phyloP scores from a whole-genome alignment of 92 coral and sea anemone genomes.

The Epizoanthus scotinus region DNA sequence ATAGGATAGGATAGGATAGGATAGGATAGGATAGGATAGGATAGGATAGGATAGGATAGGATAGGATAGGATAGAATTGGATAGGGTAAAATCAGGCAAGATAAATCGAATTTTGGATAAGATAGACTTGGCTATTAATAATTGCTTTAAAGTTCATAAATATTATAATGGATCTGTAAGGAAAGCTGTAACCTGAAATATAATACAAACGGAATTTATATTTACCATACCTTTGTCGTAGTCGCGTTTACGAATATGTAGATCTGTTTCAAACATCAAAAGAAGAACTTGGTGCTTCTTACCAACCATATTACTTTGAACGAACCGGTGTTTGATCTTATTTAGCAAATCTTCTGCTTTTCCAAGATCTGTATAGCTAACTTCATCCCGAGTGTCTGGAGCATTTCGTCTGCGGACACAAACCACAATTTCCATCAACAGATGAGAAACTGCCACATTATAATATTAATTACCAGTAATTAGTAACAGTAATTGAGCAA shows the following conservation, averaged over 20 bases:
- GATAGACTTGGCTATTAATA: too few relatives aligned
- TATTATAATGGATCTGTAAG: too few relatives aligned
- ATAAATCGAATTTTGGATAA: too few relatives aligned
- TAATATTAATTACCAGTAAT: too few relatives aligned
- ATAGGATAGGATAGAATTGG: neutral
- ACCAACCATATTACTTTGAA: neutral
- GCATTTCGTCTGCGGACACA: constrained; percentile 19
- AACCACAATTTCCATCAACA: neutral
- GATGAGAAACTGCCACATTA: too few relatives aligned
- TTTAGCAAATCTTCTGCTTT: constrained; percentile 26
- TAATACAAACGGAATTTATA: too few relatives aligned
- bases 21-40: neutral
- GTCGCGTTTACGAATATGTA: constrained; percentile 19
- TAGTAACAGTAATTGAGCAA: too few relatives aligned
- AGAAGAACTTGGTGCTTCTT: constrained; percentile 13
- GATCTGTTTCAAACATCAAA: constrained; percentile 25
- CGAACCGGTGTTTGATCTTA: neutral
- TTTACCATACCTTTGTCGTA: neutral
- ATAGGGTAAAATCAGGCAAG: too few relatives aligned
- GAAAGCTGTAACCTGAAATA: too few relatives aligned
- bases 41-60: neutral
- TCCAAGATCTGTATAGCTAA: constrained; percentile 22
- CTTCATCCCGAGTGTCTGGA: neutral
- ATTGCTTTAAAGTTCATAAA: too few relatives aligned
- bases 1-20: neutral